Evolutionary conservation across 1,140 invertebrate species (phyloP).

Genomic region (Zaprionus vittiger): DNA sequence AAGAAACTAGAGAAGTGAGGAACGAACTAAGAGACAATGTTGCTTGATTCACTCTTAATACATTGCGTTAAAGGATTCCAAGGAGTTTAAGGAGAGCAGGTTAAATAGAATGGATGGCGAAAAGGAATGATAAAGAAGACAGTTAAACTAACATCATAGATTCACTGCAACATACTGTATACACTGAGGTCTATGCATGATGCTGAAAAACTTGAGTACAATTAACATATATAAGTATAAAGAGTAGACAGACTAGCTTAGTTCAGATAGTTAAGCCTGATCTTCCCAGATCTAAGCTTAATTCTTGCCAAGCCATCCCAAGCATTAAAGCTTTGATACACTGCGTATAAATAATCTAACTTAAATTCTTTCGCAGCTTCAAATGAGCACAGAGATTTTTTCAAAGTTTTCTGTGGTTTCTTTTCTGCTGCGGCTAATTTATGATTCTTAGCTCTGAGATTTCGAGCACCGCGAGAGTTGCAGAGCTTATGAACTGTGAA

Average conservation of each 20-base stretch:
- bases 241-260: background rate
- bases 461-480: background rate
- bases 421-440: background rate
- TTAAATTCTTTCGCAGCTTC: background rate
- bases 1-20: too few species aligned
- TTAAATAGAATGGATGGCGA: too few species aligned
- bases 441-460: constrained; percentile 1
- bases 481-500: background rate
- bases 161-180: too few species aligned
- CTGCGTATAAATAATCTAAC: background rate
- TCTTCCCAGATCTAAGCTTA: background rate
- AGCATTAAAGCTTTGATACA: background rate
- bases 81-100: too few species aligned
- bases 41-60: too few species aligned
- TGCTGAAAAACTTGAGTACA: too few species aligned
- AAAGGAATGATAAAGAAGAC: too few species aligned
- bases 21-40: too few species aligned
- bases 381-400: background rate
- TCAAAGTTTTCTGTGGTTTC: background rate
- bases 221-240: too few species aligned
- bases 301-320: background rate
- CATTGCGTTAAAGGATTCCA: too few species aligned
- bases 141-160: too few species aligned
- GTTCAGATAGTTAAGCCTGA: background rate
- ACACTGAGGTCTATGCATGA: too few species aligned